Conservation (phyloP, 2,113 vertebrate genomes). For the Charadrius vociferus region DNA sequence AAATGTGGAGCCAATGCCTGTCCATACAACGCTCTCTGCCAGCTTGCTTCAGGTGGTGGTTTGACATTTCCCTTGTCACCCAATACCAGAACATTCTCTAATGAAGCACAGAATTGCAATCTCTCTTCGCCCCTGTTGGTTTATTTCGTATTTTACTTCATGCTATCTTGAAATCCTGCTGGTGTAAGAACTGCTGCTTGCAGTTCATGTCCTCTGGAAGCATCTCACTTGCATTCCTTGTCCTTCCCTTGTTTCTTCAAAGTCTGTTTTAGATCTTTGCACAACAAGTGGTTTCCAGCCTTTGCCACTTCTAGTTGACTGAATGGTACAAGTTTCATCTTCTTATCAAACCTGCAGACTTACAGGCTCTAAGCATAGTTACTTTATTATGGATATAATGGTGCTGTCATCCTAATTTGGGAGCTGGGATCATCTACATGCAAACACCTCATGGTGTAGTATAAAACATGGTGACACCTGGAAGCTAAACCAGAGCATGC, state of each 20-base stretch:
- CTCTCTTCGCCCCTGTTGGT: not conserved
- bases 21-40: not conserved
- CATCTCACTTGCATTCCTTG: not conserved
- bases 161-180: not conserved
- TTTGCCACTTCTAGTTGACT: not conserved
- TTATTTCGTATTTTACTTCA: not conserved
- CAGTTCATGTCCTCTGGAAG: not conserved
- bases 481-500: not conserved
- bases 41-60: not conserved
- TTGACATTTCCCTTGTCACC: not conserved
- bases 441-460: not conserved
- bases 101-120: not conserved
- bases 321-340: not conserved
- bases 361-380: not conserved
- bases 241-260: not conserved
- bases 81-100: not conserved
- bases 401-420: not conserved
- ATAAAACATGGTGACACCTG: not conserved
- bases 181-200: not conserved
- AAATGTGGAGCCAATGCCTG: not conserved
- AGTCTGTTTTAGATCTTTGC: not conserved
- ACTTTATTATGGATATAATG: not conserved
- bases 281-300: not conserved
- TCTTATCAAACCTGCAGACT: not conserved
- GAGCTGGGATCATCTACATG: not conserved